Base-by-base conservation (phyloP, 2,113 vertebrate genomes). In the Myotis lucifugus region DNA sequence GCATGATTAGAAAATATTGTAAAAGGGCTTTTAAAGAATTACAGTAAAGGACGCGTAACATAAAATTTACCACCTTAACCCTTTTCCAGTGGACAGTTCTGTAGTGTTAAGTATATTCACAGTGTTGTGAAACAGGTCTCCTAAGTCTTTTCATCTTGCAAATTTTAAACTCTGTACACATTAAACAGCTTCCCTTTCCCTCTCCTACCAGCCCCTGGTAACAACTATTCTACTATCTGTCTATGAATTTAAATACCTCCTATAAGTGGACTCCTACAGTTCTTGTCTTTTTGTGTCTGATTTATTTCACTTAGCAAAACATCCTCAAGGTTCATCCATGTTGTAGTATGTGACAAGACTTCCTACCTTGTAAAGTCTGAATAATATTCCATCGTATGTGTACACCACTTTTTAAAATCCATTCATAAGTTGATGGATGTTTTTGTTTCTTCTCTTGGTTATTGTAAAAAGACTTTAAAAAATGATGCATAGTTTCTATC, bases 381-480 rank as follows among this genome's bases (percentile, higher is more conserved):
- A n/a, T 74, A 87, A 37, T 54, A 54, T 81, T 86, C 27, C 67
- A 29, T 74, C n/a, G 2, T 46, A 52, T 42, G 14, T 78, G 9
- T 59, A 54, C 6, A 72, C 29, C 37, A 78, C 40, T 88, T 95
- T 74, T 64, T 42, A 77, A 77, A 77, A 82, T 15, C 32, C 19
- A 8, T 50, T 88, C 84, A 52, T 59, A 88, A 83, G 10, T 76
- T 72, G 23, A 56, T 83, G 69, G 50, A 50, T 42, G 6, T 95
- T 69, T 83, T 50, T n/a, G 48, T 83, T 67, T n/a, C 76, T 95
- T 83, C 84, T 83, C 69, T 76, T 83, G 59, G 50, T 19, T 50
- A 21, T 66, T 91, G 42, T 91, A 23, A 94, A 81, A 81, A n/a
- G 40, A 87, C 66, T 94, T 90, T 74, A 76, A 88, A 90, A 78